phyloP scores from a whole-genome alignment of 2,113 vertebrate genomes.

The Anseranas semipalmata region DNA sequence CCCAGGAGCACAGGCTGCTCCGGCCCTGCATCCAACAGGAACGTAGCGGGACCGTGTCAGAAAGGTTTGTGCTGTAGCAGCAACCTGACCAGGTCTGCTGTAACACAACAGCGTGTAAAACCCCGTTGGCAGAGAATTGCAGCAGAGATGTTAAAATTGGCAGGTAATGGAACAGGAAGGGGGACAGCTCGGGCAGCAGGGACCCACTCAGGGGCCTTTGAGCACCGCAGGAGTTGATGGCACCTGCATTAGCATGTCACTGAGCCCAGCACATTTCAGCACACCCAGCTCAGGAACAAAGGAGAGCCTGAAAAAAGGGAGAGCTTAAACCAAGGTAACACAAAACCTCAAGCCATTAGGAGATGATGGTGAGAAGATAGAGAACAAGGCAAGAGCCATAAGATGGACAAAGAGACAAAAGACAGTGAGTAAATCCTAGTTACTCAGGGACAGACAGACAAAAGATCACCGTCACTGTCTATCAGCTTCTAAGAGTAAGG shows the following conservation, averaged over 20 bases:
- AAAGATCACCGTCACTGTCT: background rate
- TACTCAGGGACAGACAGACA: background rate
- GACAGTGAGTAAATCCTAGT: background rate
- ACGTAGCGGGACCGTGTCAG: background rate
- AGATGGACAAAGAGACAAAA: slow-evolving; percentile 1
- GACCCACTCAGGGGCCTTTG: background rate
- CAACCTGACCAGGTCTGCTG: too few relatives aligned
- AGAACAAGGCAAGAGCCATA: background rate
- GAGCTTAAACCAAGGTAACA: background rate
- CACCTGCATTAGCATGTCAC: slow-evolving; percentile 10
- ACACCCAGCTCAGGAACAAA: slow-evolving; percentile 19
- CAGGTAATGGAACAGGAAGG: background rate
- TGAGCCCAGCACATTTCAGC: background rate
- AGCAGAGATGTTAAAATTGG: background rate
- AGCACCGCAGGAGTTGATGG: background rate
- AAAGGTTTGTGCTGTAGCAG: background rate
- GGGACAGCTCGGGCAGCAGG: background rate
- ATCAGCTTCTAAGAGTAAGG: background rate
- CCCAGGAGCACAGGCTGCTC: fast-evolving
- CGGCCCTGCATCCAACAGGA: fast-evolving
- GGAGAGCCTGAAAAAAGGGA: background rate
- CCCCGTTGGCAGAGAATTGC: background rate
- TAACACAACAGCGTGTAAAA: background rate
- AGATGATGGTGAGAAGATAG: background rate
- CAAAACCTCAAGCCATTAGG: slow-evolving; percentile 2